phyloP scores from a whole-genome alignment of 2,113 vertebrate genomes.

The Ranitomeya imitator region DNA sequence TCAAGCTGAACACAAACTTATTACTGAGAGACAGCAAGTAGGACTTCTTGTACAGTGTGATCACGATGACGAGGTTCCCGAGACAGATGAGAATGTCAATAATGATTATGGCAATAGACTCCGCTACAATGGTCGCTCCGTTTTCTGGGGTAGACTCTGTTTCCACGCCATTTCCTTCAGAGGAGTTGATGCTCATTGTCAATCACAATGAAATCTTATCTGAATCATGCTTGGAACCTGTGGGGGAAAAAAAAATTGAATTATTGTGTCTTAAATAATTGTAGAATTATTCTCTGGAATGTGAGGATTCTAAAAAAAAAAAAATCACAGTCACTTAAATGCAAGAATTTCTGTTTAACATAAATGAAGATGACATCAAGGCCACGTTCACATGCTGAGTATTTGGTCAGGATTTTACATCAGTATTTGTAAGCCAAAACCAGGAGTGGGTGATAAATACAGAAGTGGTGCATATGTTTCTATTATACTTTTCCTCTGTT shows the following conservation, averaged over 20 bases:
- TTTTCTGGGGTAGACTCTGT: conserved; percentile 67
- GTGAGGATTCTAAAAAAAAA: no score
- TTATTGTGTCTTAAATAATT: no score
- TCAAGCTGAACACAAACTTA: conserved; percentile 98
- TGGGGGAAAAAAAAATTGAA: conserved; percentile 49
- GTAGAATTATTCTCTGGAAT: no score
- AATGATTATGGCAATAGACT: conserved; percentile 84
- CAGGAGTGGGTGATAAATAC: no score
- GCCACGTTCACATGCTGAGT: no score
- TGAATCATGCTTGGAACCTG: conserved; percentile 72
- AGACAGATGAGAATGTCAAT: conserved; percentile 88
- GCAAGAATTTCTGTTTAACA: no score
- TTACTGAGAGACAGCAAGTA: conserved; percentile 97
- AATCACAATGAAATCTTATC: conserved; percentile 61
- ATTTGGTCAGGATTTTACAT: no score
- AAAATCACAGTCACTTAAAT: no score
- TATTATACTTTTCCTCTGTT: no score
- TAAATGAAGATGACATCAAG: no score
- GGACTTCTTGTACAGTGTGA: conserved; percentile 89
- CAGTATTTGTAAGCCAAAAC: no score
- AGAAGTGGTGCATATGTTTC: no score
- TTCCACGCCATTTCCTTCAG: conserved; percentile 74
- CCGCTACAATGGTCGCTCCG: conserved; percentile 70
- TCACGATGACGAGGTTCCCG: conserved; percentile 90
- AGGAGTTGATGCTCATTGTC: conserved; percentile 88